phyloP scores from a whole-genome alignment of 1,140 invertebrate species.

The Zaprionus lachaisei region DNA sequence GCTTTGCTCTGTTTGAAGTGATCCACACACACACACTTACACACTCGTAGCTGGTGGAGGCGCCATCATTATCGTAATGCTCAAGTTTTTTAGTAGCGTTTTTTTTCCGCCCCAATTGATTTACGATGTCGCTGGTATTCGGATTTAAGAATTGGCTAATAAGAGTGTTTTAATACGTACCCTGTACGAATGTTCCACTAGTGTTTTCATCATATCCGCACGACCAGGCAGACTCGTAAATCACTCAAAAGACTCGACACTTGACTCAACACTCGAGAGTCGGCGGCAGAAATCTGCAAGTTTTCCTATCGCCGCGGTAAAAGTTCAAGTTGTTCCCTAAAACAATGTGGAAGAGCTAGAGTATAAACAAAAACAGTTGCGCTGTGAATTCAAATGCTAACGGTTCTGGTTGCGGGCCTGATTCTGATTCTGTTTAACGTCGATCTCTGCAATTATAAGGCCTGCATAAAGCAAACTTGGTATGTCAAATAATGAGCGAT shows the following conservation, averaged over 20 bases:
- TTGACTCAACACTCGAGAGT: not conserved
- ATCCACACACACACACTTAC: not conserved
- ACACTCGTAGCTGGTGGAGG: not conserved
- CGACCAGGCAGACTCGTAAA: not conserved
- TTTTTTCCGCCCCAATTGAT: conserved; percentile 32
- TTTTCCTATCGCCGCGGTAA: not conserved
- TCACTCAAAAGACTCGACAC: conserved; percentile 5
- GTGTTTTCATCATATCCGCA: not conserved
- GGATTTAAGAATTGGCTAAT: conserved; percentile 20
- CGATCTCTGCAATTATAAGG: not conserved
- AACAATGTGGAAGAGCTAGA: not conserved
- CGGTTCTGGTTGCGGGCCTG: not conserved
- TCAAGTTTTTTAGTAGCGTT: conserved; percentile 24
- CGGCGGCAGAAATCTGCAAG: not conserved
- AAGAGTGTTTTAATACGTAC: not conserved
- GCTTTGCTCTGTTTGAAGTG: not conserved
- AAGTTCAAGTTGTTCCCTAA: conserved; percentile 1
- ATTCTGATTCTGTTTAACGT: not conserved
- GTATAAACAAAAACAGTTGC: conserved; percentile 6
- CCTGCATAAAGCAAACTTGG: not conserved
- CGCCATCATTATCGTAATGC: conserved; percentile 19
- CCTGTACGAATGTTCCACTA: not conserved
- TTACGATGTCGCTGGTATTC: conserved; percentile 25
- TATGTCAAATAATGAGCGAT: not conserved
- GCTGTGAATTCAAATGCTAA: not conserved